Percentiles rank a stretch among this genome's conserved stretches.
phyloP scores from a whole-genome alignment of 2,797 vertebrate species.

The Anniella stebbinsi region DNA sequence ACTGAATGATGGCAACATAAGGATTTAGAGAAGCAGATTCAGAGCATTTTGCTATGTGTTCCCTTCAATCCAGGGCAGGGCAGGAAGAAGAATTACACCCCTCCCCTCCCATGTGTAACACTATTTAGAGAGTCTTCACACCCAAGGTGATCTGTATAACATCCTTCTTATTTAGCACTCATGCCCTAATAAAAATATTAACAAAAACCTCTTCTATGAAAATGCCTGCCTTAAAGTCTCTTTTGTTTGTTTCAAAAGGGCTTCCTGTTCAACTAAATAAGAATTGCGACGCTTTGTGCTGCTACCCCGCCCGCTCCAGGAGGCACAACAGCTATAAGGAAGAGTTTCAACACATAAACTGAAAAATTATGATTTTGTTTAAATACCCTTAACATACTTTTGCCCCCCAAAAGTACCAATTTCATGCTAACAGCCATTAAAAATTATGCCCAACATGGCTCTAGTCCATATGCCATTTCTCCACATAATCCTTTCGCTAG shows the following conservation, averaged over 20 bases:
- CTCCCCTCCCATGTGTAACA: neutral
- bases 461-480: slow-evolving; percentile 40
- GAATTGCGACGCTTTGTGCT: neutral
- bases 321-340: too few species aligned
- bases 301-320: neutral
- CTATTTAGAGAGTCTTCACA: neutral
- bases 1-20: neutral
- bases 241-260: slow-evolving; percentile 53
- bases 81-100: too few species aligned
- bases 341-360: neutral
- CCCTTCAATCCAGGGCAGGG: neutral
- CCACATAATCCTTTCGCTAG: slow-evolving; percentile 59
- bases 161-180: slow-evolving; percentile 30
- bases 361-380: neutral
- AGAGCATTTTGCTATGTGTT: slow-evolving; percentile 19
- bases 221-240: slow-evolving; percentile 33
- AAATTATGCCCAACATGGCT: slow-evolving; percentile 31
- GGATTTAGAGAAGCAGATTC: too few species aligned
- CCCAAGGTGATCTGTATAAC: neutral
- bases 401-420: neutral
- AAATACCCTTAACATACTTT: slow-evolving; percentile 8
- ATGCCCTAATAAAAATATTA: neutral
- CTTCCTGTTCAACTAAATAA: slow-evolving; percentile 14
- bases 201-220: slow-evolving; percentile 54
- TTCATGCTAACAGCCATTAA: slow-evolving; percentile 34